A percentile compares a stretch with the other conserved stretches of the same genome.
phyloP scores from a whole-genome alignment of 2,113 vertebrate species.

The Naja naja region DNA sequence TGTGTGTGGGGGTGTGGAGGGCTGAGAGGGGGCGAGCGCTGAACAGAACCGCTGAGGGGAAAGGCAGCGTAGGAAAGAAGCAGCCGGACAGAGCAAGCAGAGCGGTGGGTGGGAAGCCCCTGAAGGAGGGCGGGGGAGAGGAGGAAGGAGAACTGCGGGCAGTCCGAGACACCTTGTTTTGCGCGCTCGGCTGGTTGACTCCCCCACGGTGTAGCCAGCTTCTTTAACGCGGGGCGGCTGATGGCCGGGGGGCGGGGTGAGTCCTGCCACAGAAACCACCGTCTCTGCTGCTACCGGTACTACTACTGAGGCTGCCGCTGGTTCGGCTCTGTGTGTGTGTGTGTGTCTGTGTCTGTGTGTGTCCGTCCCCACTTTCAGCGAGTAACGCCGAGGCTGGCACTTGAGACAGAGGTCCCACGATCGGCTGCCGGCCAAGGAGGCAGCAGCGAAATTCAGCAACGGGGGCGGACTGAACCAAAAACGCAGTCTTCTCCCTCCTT shows the following conservation, averaged over 20 bases:
- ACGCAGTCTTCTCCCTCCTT: not conserved
- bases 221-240: not conserved
- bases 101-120: constrained; percentile 8
- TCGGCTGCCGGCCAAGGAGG: not conserved
- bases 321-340: not conserved
- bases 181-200: not conserved
- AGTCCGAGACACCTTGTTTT: not conserved
- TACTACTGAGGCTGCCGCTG: not conserved
- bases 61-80: not conserved
- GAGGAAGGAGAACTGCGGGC: not conserved
- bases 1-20: not conserved
- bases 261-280: not conserved
- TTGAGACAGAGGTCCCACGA: not conserved
- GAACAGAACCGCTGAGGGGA: constrained; percentile 8
- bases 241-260: not conserved
- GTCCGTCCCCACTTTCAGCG: not conserved
- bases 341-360: too few species aligned
- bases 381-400: not conserved
- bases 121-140: not conserved
- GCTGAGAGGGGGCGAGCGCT: not conserved
- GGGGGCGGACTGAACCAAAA: not conserved
- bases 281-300: too few species aligned
- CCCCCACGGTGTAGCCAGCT: not conserved
- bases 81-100: not conserved
- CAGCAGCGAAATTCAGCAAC: not conserved